Conservation (phyloP, 2,113 vertebrate genomes). For the Baryphthengus martii region DNA sequence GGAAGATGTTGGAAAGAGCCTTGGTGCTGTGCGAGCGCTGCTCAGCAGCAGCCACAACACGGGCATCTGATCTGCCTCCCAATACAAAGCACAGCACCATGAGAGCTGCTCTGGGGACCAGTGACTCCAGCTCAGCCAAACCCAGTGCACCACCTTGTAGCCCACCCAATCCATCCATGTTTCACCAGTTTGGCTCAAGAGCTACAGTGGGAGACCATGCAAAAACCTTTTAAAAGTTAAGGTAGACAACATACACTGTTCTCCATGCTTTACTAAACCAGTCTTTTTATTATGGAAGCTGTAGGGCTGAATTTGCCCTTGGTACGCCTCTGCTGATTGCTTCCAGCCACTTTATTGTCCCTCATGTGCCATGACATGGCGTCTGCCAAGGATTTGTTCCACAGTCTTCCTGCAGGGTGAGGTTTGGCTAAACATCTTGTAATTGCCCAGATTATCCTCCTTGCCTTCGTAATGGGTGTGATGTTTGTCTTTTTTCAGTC, state of each 20-base stretch:
- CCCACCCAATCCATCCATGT: neutral
- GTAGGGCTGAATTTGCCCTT: neutral
- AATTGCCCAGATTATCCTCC: neutral
- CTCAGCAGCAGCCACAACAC: no score
- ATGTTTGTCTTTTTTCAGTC: neutral
- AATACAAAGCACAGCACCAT: no score
- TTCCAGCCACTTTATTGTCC: neutral
- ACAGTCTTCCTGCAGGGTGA: neutral
- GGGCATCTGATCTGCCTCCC: no score
- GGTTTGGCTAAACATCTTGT: neutral
- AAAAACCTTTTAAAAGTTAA: neutral
- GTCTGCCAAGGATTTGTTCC: neutral
- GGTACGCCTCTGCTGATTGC: neutral
- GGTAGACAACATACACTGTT: neutral
- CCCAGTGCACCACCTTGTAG: no score
- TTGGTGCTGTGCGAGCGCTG: no score
- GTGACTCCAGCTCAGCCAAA: no score
- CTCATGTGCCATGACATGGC: neutral
- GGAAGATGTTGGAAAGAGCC: no score
- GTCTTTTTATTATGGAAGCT: neutral
- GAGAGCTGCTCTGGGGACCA: no score
- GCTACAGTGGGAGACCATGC: rapidly evolving
- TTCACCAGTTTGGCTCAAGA: neutral
- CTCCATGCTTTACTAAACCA: neutral
- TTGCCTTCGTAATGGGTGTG: neutral